phyloP scores from a whole-genome alignment of 2,888 invertebrate genomes.

The Drosophila prostipennis region DNA sequence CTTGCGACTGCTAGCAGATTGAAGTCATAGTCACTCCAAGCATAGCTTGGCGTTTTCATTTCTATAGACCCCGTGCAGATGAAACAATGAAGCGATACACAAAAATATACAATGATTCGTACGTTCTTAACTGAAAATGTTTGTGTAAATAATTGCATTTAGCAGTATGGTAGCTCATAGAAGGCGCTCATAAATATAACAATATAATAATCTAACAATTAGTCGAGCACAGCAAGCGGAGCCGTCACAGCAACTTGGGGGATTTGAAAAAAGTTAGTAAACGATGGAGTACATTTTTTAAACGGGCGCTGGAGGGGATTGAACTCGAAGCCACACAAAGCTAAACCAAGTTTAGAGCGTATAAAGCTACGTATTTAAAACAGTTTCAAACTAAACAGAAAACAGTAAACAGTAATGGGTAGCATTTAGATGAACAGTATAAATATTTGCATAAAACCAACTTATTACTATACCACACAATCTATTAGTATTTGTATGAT shows the following conservation, averaged over 20 bases:
- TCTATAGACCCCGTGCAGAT: constrained; percentile 7
- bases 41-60: constrained; percentile 57
- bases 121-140: constrained; percentile 24
- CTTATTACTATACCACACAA: constrained; percentile 43
- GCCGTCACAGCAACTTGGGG: constrained; percentile 62
- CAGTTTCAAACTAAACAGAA: constrained; percentile 56
- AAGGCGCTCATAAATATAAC: constrained; percentile 21
- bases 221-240: constrained; percentile 61
- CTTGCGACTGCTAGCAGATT: not conserved
- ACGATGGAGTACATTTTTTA: constrained; percentile 31
- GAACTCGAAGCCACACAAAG: constrained; percentile 2
- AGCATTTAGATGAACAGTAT: constrained; percentile 77
- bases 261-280: constrained; percentile 2
- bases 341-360: constrained; percentile 34
- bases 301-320: not conserved
- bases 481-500: constrained; percentile 40
- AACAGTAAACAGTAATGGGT: constrained; percentile 55
- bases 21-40: constrained; percentile 31
- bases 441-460: constrained; percentile 40
- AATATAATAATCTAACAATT: constrained; percentile 11
- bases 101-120: constrained; percentile 27
- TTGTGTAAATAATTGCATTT: constrained; percentile 51
- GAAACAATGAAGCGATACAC: constrained; percentile 10
- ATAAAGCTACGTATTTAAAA: constrained; percentile 17
- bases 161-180: constrained; percentile 24